phyloP scores from a whole-genome alignment of 2,113 vertebrate genomes.

The Dipodomys merriami region DNA sequence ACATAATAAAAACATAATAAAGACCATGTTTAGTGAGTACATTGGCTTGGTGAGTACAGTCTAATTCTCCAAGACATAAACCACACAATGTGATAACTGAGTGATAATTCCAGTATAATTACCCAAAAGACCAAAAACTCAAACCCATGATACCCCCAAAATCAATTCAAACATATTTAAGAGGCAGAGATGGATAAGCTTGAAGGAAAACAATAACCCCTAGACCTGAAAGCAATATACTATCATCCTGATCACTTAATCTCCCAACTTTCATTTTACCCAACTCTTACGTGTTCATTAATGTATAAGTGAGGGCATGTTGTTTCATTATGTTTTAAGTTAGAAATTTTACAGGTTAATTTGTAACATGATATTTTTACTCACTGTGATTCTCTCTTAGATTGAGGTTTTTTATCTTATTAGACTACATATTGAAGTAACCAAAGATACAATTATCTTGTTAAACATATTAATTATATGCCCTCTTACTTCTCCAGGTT shows the following conservation, averaged over 20 bases:
- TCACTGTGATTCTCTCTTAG: neutral
- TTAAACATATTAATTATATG: neutral
- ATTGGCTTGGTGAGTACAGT: neutral
- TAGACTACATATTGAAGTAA: neutral
- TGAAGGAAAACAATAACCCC: neutral
- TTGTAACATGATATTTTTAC: neutral
- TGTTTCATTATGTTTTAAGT: constrained; percentile 1
- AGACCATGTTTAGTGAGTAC: too few relatives aligned
- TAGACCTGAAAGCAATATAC: neutral
- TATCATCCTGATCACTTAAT: neutral
- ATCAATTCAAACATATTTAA: neutral
- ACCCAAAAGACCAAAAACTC: neutral
- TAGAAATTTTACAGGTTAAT: neutral
- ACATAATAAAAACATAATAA: too few relatives aligned
- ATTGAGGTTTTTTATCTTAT: neutral
- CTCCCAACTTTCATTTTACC: neutral
- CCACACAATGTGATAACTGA: neutral
- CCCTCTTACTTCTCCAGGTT: neutral
- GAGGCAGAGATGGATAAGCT: neutral
- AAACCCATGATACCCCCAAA: neutral
- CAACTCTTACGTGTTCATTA: neutral
- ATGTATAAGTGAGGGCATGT: neutral
- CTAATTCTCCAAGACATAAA: neutral
- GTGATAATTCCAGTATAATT: neutral
- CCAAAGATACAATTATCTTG: neutral